A percentile compares a stretch with the other conserved stretches of the same genome.
Conservation (phyloP, 2,113 vertebrate species). For the Limnothrissa miodon region DNA sequence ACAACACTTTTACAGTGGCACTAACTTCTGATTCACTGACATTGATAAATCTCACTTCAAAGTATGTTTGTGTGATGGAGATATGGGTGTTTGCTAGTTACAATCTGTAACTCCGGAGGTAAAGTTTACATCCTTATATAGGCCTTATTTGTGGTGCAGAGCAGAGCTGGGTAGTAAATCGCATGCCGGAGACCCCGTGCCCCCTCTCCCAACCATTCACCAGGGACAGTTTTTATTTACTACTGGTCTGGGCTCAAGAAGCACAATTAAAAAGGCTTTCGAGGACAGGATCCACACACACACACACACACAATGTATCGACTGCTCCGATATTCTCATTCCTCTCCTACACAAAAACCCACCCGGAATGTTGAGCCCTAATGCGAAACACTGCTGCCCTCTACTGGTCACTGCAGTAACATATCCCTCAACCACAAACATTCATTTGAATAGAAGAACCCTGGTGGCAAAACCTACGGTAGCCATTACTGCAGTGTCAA, state of each 20-base stretch:
- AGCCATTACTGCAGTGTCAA: too few relatives aligned
- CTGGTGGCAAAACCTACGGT: not conserved
- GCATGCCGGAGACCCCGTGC: not conserved
- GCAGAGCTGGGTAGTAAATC: not conserved
- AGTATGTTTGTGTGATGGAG: not conserved
- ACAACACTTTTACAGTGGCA: not conserved
- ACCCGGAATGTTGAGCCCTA: not conserved
- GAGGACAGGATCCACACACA: not conserved
- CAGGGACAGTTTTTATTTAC: conserved; percentile 11
- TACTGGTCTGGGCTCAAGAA: not conserved
- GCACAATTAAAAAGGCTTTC: not conserved
- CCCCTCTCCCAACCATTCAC: too few relatives aligned
- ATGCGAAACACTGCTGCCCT: conserved; percentile 50
- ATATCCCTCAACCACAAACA: not conserved
- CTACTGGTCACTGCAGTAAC: conserved; percentile 45
- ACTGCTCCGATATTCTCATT: not conserved
- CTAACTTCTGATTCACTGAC: not conserved
- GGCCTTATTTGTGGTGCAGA: not conserved
- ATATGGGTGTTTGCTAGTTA: too few relatives aligned
- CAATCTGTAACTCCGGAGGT: too few relatives aligned
- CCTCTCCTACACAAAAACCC: not conserved
- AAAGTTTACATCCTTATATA: too few relatives aligned
- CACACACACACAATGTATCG: not conserved
- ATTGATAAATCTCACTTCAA: not conserved
- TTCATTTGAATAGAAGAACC: not conserved